These are phyloP conservation scores for Hirtodrosophila alboralis DNA, from an alignment of 2,888 invertebrate genomes.

Conservation along the genomic window DNA sequence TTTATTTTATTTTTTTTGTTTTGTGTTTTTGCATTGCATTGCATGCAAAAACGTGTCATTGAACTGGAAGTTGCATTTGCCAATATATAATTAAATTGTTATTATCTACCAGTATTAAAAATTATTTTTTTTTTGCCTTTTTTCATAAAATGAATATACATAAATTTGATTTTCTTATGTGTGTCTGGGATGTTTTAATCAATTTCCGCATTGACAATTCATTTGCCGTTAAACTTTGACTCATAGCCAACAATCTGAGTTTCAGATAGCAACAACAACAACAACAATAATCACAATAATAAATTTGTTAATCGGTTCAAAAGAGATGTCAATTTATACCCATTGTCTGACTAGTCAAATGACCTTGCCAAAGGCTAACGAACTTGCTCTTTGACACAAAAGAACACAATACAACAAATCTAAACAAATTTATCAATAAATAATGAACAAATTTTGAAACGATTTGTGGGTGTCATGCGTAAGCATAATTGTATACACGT, in stretches of 20 bases:
- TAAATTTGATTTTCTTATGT: background rate
- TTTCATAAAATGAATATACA: slow-evolving; percentile 8
- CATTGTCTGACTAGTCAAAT: slow-evolving; percentile 33
- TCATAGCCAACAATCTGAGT: slow-evolving; percentile 34
- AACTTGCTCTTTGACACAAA: slow-evolving; percentile 49
- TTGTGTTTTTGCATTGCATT: slow-evolving; percentile 5
- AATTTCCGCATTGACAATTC: slow-evolving; percentile 60
- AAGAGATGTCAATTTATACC: slow-evolving; percentile 54
- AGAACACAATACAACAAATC: slow-evolving; percentile 5
- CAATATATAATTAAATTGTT: slow-evolving; percentile 32
- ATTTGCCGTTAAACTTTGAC: slow-evolving; percentile 47
- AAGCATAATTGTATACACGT: background rate
- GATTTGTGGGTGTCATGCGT: slow-evolving; percentile 18
- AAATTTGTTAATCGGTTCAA: slow-evolving; percentile 27
- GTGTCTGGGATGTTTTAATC: slow-evolving; percentile 28
- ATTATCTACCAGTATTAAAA: background rate
- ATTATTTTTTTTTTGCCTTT: slow-evolving; percentile 2
- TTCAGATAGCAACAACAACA: slow-evolving; percentile 5
- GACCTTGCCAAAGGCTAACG: slow-evolving; percentile 57
- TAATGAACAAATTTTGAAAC: slow-evolving; percentile 10
- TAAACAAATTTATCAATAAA: slow-evolving; percentile 30
- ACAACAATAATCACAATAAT: slow-evolving; percentile 8
- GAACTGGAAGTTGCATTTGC: slow-evolving; percentile 46
- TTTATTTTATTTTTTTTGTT: background rate
- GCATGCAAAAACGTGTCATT: slow-evolving; percentile 45